phyloP scores from a whole-genome alignment of 2,888 invertebrate genomes.

The Rhodophaea formosa region DNA sequence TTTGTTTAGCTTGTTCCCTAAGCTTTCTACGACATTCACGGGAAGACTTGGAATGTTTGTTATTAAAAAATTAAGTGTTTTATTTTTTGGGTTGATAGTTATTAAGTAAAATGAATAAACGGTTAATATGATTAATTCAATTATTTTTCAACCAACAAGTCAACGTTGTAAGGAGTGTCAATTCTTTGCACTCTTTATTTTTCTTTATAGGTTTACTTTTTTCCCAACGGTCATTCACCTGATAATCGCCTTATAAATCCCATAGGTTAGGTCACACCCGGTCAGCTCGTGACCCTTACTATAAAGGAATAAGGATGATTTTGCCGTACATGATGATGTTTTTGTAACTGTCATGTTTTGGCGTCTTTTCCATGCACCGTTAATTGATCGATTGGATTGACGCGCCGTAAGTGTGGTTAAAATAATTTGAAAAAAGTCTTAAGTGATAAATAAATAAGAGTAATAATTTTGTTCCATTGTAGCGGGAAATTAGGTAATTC shows the following conservation, averaged over 20 bases:
- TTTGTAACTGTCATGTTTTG: background rate
- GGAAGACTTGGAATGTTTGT: no score
- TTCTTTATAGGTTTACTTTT: constrained; percentile 20
- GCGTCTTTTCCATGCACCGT: constrained; percentile 6
- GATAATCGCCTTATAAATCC: constrained; percentile 29
- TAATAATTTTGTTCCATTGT: no score
- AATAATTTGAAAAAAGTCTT: background rate
- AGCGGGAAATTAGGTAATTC: no score
- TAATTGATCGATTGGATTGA: constrained; percentile 10
- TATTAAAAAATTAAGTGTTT: no score
- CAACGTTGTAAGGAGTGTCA: no score
- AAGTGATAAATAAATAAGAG: background rate
- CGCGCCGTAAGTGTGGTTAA: background rate
- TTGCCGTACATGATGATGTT: background rate
- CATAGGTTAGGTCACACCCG: constrained; percentile 17
- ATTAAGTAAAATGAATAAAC: no score
- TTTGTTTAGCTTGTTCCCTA: no score
- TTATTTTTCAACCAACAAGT: no score
- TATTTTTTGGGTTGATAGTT: no score
- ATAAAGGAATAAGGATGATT: background rate
- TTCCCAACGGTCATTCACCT: constrained; percentile 30
- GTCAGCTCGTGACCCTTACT: constrained; percentile 1
- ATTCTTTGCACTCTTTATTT: background rate
- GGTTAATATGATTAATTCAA: no score
- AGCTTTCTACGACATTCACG: no score